Percentiles rank a stretch among this genome's conserved stretches.
These are phyloP conservation scores for Mergus octosetaceus DNA, from an alignment of 2,797 vertebrate species.

Conservation along the genomic window DNA sequence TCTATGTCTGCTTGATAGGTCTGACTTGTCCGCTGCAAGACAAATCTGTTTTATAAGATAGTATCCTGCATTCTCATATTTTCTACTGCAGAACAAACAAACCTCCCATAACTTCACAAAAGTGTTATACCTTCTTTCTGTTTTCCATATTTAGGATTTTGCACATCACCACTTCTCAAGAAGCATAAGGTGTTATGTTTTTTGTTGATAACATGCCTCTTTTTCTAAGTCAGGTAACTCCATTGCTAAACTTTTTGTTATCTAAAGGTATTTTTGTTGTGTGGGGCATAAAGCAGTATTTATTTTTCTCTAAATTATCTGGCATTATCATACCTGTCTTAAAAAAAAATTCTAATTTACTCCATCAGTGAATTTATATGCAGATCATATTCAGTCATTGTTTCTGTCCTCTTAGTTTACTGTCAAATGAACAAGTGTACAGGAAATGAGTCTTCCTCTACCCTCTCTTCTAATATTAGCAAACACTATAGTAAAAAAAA, in stretches of 20 bases:
- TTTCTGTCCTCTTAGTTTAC: background rate
- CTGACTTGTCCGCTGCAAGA: background rate
- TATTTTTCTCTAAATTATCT: background rate
- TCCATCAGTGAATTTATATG: background rate
- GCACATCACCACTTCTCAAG: background rate
- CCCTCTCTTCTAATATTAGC: background rate
- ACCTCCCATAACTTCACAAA: background rate
- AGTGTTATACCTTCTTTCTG: background rate
- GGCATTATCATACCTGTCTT: background rate
- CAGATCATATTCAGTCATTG: background rate
- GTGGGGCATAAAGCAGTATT: background rate
- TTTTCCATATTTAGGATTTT: background rate
- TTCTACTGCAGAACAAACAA: background rate
- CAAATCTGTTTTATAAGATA: background rate
- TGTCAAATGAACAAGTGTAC: background rate
- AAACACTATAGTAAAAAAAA: background rate
- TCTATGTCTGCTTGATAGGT: background rate
- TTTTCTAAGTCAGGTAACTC: background rate
- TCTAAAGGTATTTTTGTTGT: background rate
- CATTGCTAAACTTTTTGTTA: background rate
- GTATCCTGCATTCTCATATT: background rate
- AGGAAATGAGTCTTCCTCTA: background rate
- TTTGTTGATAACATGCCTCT: background rate
- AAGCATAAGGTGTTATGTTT: background rate
- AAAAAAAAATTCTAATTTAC: background rate